Conservation (phyloP, 2,113 vertebrate genomes). For the Tenrec ecaudatus region DNA sequence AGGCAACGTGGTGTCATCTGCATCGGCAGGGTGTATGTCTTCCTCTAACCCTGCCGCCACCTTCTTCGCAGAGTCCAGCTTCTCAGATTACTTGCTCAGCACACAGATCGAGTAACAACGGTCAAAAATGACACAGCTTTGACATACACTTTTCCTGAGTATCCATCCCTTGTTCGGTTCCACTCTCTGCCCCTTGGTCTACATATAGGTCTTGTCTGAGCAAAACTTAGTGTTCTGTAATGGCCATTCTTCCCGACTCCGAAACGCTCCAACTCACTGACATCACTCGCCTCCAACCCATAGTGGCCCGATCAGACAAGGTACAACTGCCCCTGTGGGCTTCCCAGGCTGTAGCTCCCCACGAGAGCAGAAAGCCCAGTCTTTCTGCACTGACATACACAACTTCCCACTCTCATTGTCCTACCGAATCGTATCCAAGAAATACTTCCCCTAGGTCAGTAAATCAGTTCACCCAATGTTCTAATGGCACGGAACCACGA, state of each 20-base stretch:
- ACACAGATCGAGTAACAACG: not conserved
- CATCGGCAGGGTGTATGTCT: not conserved
- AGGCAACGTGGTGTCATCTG: not conserved
- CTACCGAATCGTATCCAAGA: not conserved
- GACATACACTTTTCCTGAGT: not conserved
- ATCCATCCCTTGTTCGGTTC: not conserved
- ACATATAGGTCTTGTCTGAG: not conserved
- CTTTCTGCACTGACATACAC: slow-evolving; percentile 1
- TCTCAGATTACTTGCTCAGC: not conserved
- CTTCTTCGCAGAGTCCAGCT: not conserved
- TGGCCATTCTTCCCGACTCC: not conserved
- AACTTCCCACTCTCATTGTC: slow-evolving; percentile 29
- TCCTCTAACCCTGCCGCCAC: not conserved
- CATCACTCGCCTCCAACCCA: too few species aligned
- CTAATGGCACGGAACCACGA: not conserved
- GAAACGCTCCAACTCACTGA: too few species aligned
- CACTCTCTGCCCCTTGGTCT: not conserved
- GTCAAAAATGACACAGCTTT: too few species aligned
- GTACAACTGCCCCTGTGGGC: too few species aligned
- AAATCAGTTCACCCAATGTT: not conserved
- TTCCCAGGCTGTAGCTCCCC: too few species aligned
- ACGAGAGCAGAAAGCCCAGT: too few species aligned
- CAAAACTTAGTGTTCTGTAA: not conserved
- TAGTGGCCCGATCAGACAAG: too few species aligned
- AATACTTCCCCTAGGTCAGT: not conserved